Percentiles rank a stretch among this genome's conserved stretches.
Evolutionary conservation across 1,140 invertebrate genomes (phyloP).

Genomic region (Tetragnatha versicolor): DNA sequence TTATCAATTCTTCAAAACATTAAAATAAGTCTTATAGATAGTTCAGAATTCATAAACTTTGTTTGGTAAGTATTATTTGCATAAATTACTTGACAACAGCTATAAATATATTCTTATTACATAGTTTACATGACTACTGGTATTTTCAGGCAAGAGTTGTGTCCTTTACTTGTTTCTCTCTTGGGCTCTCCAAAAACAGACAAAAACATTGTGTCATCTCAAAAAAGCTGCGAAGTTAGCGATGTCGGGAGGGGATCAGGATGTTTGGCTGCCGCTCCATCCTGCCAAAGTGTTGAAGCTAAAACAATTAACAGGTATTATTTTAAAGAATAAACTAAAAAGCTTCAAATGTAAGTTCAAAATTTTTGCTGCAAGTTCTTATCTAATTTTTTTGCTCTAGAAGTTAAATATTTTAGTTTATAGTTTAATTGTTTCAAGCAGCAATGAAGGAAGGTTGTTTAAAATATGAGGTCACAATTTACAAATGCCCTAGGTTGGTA

Average conservation of each 20-base stretch:
- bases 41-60: slow-evolving; percentile 62
- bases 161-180: slow-evolving; percentile 84
- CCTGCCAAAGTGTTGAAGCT: slow-evolving; percentile 78
- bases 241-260: slow-evolving; percentile 74
- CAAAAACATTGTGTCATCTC: slow-evolving; percentile 72
- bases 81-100: background rate
- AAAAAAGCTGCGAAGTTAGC: slow-evolving; percentile 63
- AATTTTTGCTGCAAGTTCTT: too few relatives aligned
- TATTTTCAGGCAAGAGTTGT: slow-evolving; percentile 81
- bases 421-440: background rate
- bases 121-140: background rate
- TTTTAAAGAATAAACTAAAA: background rate
- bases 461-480: too few relatives aligned
- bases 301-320: slow-evolving; percentile 83
- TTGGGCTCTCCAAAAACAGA: slow-evolving; percentile 81
- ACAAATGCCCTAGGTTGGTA: too few relatives aligned
- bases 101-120: background rate
- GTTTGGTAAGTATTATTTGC: slow-evolving; percentile 61
- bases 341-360: background rate
- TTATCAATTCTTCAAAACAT: slow-evolving; percentile 83
- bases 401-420: background rate
- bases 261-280: slow-evolving; percentile 74
- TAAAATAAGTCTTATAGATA: slow-evolving; percentile 57
- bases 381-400: too few relatives aligned
- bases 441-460: too few relatives aligned